phyloP scores from a whole-genome alignment of 2,888 invertebrate genomes.

The Geophilus truncorum region DNA sequence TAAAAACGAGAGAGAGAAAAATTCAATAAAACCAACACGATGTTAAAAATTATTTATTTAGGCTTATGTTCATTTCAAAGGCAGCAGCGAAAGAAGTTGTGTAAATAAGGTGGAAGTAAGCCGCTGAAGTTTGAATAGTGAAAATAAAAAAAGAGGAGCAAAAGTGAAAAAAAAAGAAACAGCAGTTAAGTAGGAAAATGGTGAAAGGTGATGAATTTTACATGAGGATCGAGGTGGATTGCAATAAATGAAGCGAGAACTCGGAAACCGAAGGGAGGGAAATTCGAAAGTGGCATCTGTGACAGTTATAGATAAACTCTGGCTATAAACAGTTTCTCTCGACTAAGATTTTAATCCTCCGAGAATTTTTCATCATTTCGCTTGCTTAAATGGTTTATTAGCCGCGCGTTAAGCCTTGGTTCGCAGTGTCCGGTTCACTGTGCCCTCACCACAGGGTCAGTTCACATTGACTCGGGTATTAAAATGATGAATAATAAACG shows the following conservation, averaged over 20 bases:
- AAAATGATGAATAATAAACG: conserved; percentile 14
- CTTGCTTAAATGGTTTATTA: background rate
- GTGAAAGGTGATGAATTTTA: background rate
- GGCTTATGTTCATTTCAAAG: too few species aligned
- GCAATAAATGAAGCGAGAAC: background rate
- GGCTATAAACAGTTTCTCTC: too few species aligned
- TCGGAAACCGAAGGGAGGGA: background rate
- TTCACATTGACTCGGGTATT: background rate
- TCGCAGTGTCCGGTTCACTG: too few species aligned
- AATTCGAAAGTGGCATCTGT: too few species aligned
- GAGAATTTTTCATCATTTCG: background rate
- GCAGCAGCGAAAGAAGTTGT: background rate
- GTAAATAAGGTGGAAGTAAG: background rate
- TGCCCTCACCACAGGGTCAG: background rate
- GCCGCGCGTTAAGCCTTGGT: background rate
- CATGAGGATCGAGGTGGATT: background rate
- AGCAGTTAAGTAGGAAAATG: background rate
- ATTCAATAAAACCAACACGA: too few species aligned
- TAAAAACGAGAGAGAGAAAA: too few species aligned
- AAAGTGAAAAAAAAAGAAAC: background rate
- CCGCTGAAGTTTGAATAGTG: background rate
- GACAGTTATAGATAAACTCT: too few species aligned
- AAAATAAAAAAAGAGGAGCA: background rate
- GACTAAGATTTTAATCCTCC: too few species aligned
- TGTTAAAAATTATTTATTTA: too few species aligned